Conservation (phyloP, 2,797 vertebrate species). For the Tokudaia tokunoshimensis region DNA sequence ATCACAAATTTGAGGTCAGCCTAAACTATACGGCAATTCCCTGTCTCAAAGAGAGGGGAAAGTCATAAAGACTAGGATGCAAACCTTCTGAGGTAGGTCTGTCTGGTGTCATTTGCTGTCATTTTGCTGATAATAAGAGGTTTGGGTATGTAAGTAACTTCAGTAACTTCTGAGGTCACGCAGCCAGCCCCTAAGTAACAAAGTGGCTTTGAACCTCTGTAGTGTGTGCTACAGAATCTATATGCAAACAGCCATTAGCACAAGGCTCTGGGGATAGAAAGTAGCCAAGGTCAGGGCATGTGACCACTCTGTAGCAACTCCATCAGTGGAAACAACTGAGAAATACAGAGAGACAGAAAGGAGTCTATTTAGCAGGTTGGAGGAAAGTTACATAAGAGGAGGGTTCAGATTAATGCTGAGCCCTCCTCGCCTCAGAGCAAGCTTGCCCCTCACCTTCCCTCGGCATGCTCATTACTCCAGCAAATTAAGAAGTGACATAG, state of each 20-base stretch:
- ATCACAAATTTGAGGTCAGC: neutral
- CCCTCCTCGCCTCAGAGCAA: neutral
- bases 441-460: conserved; percentile 26
- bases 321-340: neutral
- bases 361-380: conserved; percentile 46
- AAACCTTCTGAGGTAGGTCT: neutral
- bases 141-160: neutral
- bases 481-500: conserved; percentile 57
- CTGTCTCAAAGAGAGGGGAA: neutral
- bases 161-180: neutral
- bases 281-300: neutral
- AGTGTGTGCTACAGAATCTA: neutral
- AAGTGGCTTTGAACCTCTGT: neutral
- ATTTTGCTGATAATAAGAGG: neutral
- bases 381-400: conserved; percentile 58
- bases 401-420: neutral
- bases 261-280: neutral
- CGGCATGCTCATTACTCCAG: conserved; percentile 32
- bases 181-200: neutral
- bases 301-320: neutral
- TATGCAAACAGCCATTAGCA: neutral
- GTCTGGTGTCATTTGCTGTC: too few species aligned
- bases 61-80: neutral
- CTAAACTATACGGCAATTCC: neutral
- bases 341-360: neutral